Evolutionary conservation across 2,888 invertebrate species (phyloP).

Genomic region (Eueremaeus valkanovi): DNA sequence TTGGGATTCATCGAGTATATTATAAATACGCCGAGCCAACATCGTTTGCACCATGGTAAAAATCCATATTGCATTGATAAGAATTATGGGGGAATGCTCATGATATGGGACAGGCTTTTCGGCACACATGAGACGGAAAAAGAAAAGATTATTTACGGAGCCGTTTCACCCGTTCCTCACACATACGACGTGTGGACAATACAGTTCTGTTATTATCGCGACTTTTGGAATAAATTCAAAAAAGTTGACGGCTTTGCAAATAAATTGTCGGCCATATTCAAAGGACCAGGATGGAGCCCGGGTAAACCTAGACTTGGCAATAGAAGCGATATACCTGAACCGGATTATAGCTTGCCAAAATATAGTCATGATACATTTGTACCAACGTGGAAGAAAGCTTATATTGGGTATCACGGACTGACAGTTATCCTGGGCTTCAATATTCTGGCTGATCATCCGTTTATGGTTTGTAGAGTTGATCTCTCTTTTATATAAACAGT

Average conservation of each 20-base stretch:
- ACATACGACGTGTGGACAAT: slow-evolving; percentile 67
- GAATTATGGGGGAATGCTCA: slow-evolving; percentile 85
- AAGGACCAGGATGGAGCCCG: slow-evolving; percentile 84
- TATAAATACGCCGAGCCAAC: slow-evolving; percentile 84
- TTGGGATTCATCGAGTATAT: slow-evolving; percentile 80
- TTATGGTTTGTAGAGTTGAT: neutral
- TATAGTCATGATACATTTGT: slow-evolving; percentile 33
- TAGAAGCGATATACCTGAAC: slow-evolving; percentile 69
- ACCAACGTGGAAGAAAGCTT: slow-evolving; percentile 26
- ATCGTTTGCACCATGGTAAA: slow-evolving; percentile 68
- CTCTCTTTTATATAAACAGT: neutral
- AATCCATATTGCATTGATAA: slow-evolving; percentile 87
- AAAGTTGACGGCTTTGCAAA: slow-evolving; percentile 56
- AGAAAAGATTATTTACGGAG: slow-evolving; percentile 75
- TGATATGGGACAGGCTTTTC: slow-evolving; percentile 79
- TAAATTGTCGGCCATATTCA: slow-evolving; percentile 67
- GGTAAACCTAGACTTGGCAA: slow-evolving; percentile 70
- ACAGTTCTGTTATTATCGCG: slow-evolving; percentile 69
- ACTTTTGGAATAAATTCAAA: slow-evolving; percentile 62
- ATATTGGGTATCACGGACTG: slow-evolving; percentile 16
- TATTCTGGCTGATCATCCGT: slow-evolving; percentile 35
- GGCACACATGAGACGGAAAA: slow-evolving; percentile 76
- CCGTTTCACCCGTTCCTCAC: slow-evolving; percentile 70
- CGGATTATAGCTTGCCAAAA: slow-evolving; percentile 50
- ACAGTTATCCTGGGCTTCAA: slow-evolving; percentile 18